phyloP scores from a whole-genome alignment of 2,113 vertebrate genomes.

The Calyptommatus sinebrachiatus region DNA sequence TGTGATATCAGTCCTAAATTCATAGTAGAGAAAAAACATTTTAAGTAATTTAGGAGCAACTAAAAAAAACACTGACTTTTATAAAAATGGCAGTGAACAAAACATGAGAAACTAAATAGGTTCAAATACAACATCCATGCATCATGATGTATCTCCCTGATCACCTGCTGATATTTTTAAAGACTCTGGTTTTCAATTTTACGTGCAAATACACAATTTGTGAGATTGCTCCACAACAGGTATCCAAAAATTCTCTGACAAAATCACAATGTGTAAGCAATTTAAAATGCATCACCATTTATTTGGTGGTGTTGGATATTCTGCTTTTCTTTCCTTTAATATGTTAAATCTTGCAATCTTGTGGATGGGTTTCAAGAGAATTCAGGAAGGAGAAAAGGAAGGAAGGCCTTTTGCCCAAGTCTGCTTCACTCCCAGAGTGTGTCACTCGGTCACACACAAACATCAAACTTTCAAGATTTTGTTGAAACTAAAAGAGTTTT shows the following conservation, averaged over 20 bases:
- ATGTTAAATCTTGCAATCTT: no score
- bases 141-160: constrained; percentile 48
- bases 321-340: background rate
- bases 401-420: no score
- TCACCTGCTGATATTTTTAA: constrained; percentile 21
- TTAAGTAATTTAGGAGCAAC: constrained; percentile 30
- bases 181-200: background rate
- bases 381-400: no score
- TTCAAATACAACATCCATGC: constrained; percentile 46
- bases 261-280: background rate
- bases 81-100: constrained; percentile 57
- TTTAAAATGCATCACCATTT: background rate
- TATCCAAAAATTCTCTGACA: background rate
- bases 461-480: background rate
- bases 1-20: constrained; percentile 21
- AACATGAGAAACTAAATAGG: constrained; percentile 49
- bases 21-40: background rate
- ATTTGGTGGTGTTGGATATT: no score
- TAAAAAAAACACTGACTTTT: constrained; percentile 52
- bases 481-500: background rate
- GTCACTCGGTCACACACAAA: no score
- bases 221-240: background rate
- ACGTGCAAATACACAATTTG: no score
- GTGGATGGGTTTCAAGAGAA: no score
- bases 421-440: no score